A percentile compares a stretch with the other conserved stretches of the same genome.
These are phyloP conservation scores for Meriones psammophilus DNA, from an alignment of 2,797 vertebrate genomes.

Conservation along the genomic window DNA sequence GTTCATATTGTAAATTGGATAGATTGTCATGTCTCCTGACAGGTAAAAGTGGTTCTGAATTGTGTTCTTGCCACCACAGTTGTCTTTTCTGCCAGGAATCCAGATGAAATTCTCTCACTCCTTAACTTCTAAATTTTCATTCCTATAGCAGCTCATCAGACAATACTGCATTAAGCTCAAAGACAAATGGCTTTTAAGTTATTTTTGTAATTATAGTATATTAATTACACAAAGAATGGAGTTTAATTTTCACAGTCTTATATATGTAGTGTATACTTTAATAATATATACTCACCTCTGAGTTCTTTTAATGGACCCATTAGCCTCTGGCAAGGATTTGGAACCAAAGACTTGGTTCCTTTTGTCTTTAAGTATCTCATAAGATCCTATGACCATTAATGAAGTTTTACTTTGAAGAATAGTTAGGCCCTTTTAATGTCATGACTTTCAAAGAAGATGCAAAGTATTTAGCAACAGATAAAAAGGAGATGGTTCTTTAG, in stretches of 20 bases:
- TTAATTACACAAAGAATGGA: background rate
- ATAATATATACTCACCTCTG: background rate
- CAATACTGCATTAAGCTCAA: background rate
- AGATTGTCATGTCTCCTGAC: background rate
- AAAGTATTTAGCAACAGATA: background rate
- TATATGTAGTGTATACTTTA: background rate
- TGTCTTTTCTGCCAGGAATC: background rate
- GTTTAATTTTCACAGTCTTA: background rate
- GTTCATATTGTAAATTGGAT: background rate
- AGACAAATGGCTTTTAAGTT: background rate
- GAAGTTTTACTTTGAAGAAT: background rate
- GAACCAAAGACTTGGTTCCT: background rate
- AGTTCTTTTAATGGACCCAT: background rate
- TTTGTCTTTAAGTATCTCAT: background rate
- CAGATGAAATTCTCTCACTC: background rate
- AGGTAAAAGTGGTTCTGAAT: slow-evolving; percentile 2
- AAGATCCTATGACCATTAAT: background rate
- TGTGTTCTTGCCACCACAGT: background rate
- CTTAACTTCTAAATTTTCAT: background rate
- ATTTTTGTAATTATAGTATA: background rate
- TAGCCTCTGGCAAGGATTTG: background rate
- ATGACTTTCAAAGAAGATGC: background rate
- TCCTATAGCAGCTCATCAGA: background rate
- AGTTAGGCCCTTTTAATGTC: background rate
- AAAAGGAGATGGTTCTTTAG: background rate